These are phyloP conservation scores for Rhorus exstirpatorius DNA, from an alignment of 2,888 invertebrate genomes.

Conservation along the genomic window DNA sequence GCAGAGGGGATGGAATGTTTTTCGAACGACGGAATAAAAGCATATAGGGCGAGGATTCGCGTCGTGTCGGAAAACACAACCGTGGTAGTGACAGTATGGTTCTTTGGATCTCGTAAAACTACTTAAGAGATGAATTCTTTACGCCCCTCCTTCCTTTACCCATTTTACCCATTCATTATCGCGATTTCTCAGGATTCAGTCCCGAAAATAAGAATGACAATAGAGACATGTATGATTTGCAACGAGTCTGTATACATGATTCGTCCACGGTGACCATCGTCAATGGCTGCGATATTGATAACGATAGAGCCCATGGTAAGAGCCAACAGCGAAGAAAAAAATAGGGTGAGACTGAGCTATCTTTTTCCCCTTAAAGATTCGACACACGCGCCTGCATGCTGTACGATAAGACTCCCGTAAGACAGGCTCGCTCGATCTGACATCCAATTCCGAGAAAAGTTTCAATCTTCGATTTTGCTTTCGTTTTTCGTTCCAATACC, in stretches of 20 bases:
- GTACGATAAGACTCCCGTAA: constrained; percentile 78
- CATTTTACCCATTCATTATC: constrained; percentile 9
- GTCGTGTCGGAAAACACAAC: constrained; percentile 29
- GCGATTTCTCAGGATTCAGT: constrained; percentile 1
- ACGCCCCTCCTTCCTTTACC: no score
- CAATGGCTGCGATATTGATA: no score
- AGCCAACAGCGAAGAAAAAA: not conserved
- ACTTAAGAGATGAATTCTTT: constrained; percentile 32
- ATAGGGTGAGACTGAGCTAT: constrained; percentile 21
- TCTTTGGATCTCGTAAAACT: constrained; percentile 20
- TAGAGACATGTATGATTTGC: no score
- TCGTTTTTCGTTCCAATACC: constrained; percentile 64
- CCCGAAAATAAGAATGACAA: not conserved
- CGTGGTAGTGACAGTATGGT: constrained; percentile 8
- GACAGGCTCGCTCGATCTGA: constrained; percentile 77
- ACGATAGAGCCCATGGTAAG: no score
- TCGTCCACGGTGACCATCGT: no score
- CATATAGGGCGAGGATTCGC: constrained; percentile 11
- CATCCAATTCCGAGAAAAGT: constrained; percentile 82
- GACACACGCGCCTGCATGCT: constrained; percentile 78
- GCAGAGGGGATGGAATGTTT: constrained; percentile 31
- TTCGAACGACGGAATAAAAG: constrained; percentile 43
- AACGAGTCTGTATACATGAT: no score
- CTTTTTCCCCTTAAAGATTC: constrained; percentile 78
- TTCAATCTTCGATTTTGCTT: constrained; percentile 80